Base-by-base conservation (phyloP, 2,113 vertebrate genomes). In the Xerus inauris region DNA sequence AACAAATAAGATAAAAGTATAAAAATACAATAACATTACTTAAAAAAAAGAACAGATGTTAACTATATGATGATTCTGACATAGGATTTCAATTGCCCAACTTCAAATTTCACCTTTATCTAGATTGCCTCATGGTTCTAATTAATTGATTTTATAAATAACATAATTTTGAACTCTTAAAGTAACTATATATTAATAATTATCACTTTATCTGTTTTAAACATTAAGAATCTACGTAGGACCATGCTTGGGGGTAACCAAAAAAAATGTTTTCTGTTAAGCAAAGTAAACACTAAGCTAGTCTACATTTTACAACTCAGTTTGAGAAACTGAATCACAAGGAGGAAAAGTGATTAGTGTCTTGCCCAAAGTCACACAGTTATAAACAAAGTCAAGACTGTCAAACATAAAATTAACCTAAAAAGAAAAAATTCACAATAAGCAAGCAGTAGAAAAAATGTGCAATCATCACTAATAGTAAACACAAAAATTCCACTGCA, bases 401-500 rank as follows among this genome's bases (percentile, higher is more conserved):
- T 95, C 49, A 95, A 81, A 81, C 42, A 54, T 5, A 69, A 40
- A 73, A 30, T 77, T 71, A 89, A 89, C 2, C 30, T 54, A 57
- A 22, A 47, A 79, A 88, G n/a, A n/a, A 89, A 93, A 77, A 45
- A 28, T 84, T 59, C 75, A 75, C 71, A 77, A 83, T 67, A 69
- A 88, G 59, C 11, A 76, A 86, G 69, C 38, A 71, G 42, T 84
- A 40, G 57, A 49, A 76, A 81, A 87, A 65, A 47, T 81, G 57
- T 94, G 47, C 14, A 54, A 3, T 42, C 24, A 81, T 81, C 65
- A 75, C n/a, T 54, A 89, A 93, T 64, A 42, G 87, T 47, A 57
- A 82, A 86, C 57, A 83, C 26, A 95, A 92, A 89, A 89, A 45
- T 85, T 42, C 73, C n/a, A 82, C 6, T n/a, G n/a, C 24, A 82